A percentile compares a stretch with the other conserved stretches of the same genome.
phyloP scores from a whole-genome alignment of 2,888 invertebrate species.

The Hoplodrina ambigua region DNA sequence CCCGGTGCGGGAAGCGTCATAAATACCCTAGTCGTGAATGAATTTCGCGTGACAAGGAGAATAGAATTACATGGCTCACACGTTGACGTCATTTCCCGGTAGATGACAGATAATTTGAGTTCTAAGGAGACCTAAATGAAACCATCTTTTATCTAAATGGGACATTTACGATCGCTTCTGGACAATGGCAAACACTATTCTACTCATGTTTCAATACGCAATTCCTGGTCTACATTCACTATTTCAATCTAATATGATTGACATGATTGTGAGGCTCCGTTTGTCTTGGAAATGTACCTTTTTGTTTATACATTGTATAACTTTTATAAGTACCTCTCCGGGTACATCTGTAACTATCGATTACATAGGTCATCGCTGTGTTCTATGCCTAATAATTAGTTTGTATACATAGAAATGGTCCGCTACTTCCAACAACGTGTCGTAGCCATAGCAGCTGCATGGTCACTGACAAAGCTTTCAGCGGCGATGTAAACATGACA shows the following conservation, averaged over 20 bases:
- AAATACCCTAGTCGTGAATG: conserved; percentile 44
- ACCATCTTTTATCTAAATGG: conserved; percentile 53
- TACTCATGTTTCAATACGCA: conserved; percentile 18
- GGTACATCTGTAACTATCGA: no score
- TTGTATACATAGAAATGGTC: background rate
- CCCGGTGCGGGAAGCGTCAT: conserved; percentile 12
- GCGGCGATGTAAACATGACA: background rate
- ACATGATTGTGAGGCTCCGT: background rate
- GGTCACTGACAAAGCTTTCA: conserved; percentile 15
- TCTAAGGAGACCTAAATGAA: conserved; percentile 60
- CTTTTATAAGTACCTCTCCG: no score
- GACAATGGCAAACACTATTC: conserved; percentile 25
- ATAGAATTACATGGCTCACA: conserved; percentile 52
- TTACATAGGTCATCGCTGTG: no score
- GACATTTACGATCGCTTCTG: conserved; percentile 44
- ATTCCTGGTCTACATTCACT: background rate
- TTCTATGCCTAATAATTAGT: no score
- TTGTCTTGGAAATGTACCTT: conserved; percentile 2
- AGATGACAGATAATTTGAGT: conserved; percentile 56
- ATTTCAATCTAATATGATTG: background rate
- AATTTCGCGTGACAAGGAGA: conserved; percentile 64
- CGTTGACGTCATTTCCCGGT: conserved; percentile 62
- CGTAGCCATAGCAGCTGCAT: background rate
- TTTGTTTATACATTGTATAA: no score
- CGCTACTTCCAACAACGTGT: background rate